Percentiles rank a stretch among this genome's conserved stretches.
phyloP scores from a whole-genome alignment of 2,888 invertebrate species.

The Chloroclystis v-ata region DNA sequence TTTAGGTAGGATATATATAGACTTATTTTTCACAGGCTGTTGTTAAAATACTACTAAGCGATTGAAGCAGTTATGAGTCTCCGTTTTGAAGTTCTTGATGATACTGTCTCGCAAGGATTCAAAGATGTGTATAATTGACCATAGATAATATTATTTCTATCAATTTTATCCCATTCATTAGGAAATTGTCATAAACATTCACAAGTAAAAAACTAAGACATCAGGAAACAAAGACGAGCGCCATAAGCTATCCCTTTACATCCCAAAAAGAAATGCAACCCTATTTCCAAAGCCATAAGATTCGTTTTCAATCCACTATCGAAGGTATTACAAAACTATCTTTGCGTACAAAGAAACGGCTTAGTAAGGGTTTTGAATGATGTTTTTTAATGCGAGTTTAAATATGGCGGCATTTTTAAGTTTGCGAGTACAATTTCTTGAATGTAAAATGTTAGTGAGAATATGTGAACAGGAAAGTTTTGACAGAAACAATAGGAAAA shows the following conservation, averaged over 20 bases:
- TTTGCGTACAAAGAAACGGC: constrained; percentile 19
- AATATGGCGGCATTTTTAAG: constrained; percentile 5
- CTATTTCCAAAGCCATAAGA: constrained; percentile 7
- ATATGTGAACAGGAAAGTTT: no score
- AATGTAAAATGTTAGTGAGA: not conserved
- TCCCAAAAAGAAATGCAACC: constrained; percentile 4
- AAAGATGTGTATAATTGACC: no score
- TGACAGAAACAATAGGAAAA: no score
- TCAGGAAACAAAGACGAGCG: constrained; percentile 40
- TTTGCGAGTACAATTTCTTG: not conserved
- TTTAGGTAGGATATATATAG: no score
- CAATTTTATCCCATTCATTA: not conserved
- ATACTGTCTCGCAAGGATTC: no score
- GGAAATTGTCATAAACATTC: constrained; percentile 20
- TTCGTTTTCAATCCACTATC: constrained; percentile 6
- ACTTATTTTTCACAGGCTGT: no score
- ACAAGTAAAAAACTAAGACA: constrained; percentile 34
- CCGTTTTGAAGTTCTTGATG: no score
- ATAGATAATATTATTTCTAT: no score
- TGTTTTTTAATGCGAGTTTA: not conserved
- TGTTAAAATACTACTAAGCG: no score
- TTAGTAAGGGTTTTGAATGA: constrained; percentile 7
- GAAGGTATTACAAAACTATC: constrained; percentile 19
- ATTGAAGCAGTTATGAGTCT: no score
- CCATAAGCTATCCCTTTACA: constrained; percentile 23